Conservation (phyloP, 2,113 vertebrate species). For the Amphilophus citrinellus region DNA sequence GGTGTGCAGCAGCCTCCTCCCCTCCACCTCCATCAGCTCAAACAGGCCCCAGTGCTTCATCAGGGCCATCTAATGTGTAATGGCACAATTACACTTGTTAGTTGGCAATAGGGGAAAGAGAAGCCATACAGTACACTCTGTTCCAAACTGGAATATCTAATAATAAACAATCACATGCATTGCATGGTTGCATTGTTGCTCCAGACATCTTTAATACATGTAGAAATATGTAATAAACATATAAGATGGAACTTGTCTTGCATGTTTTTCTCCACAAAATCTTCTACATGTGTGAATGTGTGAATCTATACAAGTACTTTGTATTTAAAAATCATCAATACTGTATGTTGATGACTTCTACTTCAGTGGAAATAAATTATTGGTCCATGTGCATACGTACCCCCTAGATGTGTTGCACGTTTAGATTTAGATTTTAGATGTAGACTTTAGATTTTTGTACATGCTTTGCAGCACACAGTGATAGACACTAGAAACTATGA, state of each 20-base stretch:
- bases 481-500: background rate
- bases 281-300: background rate
- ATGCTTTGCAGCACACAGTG: background rate
- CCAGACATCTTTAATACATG: background rate
- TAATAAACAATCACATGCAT: background rate
- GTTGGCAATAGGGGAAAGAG: background rate
- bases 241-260: background rate
- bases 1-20: conserved; percentile 77
- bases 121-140: background rate
- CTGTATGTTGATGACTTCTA: too few species aligned
- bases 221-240: background rate
- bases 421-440: too few species aligned
- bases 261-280: background rate
- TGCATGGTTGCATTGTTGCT: background rate
- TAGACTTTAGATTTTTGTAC: background rate
- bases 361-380: too few species aligned
- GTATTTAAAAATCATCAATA: background rate
- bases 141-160: background rate
- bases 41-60: conserved; percentile 85
- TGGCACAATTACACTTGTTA: background rate
- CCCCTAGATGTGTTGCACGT: too few species aligned
- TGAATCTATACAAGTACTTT: background rate
- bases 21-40: conserved; percentile 80
- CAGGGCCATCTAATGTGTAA: conserved; percentile 81
- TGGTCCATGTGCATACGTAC: too few species aligned